Percentiles rank a stretch among this genome's conserved stretches.
These are phyloP conservation scores for Cotesia glomerata DNA, from an alignment of 1,140 invertebrate species.

Conservation along the genomic window DNA sequence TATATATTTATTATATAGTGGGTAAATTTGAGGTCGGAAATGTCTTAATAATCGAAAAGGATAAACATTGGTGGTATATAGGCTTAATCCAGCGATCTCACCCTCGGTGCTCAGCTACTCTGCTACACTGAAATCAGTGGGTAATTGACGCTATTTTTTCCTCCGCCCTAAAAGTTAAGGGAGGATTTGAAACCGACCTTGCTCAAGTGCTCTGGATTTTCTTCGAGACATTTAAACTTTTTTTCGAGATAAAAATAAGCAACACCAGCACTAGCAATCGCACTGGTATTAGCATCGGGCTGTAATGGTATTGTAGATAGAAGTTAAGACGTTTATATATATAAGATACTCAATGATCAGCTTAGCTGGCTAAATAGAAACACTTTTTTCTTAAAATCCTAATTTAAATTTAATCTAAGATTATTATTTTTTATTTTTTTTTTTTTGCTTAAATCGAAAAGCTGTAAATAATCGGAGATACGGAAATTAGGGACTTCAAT, in stretches of 20 bases:
- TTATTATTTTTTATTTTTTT: no score
- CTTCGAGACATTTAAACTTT: constrained; percentile 29
- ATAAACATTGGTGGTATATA: constrained; percentile 52
- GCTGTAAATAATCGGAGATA: no score
- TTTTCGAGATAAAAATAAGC: constrained; percentile 7
- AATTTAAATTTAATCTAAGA: no score
- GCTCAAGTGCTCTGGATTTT: constrained; percentile 34
- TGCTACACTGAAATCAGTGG: constrained; percentile 52
- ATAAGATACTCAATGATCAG: constrained; percentile 28
- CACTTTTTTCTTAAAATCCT: constrained; percentile 48
- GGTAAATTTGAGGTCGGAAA: not conserved
- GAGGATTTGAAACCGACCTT: constrained; percentile 31
- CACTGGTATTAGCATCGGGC: not conserved
- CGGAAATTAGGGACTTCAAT: not conserved
- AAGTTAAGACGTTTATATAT: constrained; percentile 22
- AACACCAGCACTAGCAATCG: constrained; percentile 20
- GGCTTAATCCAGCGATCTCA: constrained; percentile 52
- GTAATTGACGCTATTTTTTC: constrained; percentile 62
- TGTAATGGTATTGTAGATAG: not conserved
- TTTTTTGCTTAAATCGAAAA: no score
- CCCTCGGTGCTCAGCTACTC: constrained; percentile 30
- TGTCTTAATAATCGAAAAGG: constrained; percentile 41
- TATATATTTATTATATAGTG: not conserved
- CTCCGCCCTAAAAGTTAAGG: constrained; percentile 18
- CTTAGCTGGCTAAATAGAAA: constrained; percentile 60